Base-by-base conservation (phyloP, 2,113 vertebrate species). In the Rhineura floridana region DNA sequence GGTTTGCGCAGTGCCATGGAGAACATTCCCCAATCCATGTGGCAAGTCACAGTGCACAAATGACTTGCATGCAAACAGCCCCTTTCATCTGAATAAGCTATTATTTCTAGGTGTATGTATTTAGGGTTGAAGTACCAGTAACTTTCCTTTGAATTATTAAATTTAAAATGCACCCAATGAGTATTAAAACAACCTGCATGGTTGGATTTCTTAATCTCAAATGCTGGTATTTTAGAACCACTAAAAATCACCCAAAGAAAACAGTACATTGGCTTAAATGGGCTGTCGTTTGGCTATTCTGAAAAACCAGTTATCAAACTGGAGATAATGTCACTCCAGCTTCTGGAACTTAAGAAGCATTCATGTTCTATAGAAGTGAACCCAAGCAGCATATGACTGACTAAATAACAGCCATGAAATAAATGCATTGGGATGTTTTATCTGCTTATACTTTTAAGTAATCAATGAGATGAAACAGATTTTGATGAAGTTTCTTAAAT, bases 401-500 rank as follows among this genome's bases (percentile, higher is more conserved):
- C 2, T 42, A 39, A 46, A 65, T 84, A 86, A 79, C 1, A 2
- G 81, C 86, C 8, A 69, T 72, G 5, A 2, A 0, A 62, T 50
- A 92, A 88, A 55, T 84, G 8, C 8, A 21, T 46, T 30, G 6
- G 36, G 55, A 85, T 69, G 55, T 44, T 85, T 92, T 87, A 87
- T 6, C n/a, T 0, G 89, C 4, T 90, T 48, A 62, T 44, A 28
- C 73, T n/a, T 55, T 85, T 86, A 83, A 87, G 19, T 1, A 84
- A 76, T 46, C 9, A 1, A 15, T 63, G 17, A 78, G 30, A 36
- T 81, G 28, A 88, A 91, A 81, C 59, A 86, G 91, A 73, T 70
- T 52, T 90, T 76, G 80, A 80, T 94, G 86, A 87, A 46, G 12
- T 30, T 83, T 69, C 4, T 90, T 84, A 85, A 62, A 65, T 46